Conservation (phyloP, 1,140 invertebrate species). For the Acromyrmex echinatior region DNA sequence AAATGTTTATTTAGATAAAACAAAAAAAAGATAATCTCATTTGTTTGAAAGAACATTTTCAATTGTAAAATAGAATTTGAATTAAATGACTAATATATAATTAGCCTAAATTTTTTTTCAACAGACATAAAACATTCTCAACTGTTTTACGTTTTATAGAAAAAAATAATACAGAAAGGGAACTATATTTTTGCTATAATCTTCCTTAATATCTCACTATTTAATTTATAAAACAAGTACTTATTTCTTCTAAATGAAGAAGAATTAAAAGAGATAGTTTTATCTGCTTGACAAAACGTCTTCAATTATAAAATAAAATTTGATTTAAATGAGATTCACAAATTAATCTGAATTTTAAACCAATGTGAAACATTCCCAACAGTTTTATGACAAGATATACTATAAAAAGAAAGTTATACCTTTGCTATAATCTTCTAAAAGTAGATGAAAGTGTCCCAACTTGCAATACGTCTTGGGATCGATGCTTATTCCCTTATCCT, state of each 20-base stretch:
- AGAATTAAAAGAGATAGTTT: no score
- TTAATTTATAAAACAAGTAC: no score
- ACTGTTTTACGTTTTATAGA: background rate
- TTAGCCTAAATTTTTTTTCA: background rate
- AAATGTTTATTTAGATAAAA: background rate
- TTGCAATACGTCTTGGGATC: conserved; percentile 97
- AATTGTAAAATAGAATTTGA: background rate
- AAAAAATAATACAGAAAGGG: background rate
- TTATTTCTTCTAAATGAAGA: no score
- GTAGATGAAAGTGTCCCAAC: conserved; percentile 96
- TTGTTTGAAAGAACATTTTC: background rate
- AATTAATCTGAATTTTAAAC: no score
- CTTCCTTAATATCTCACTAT: conserved; percentile 86
- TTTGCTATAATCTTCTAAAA: conserved; percentile 96
- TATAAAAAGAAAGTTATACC: conserved; percentile 86
- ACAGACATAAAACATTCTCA: background rate
- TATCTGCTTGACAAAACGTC: no score
- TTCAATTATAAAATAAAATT: no score
- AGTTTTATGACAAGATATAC: no score
- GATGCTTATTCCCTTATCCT: conserved; percentile 91
- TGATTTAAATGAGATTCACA: no score
- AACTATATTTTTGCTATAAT: conserved; percentile 94
- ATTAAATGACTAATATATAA: background rate
- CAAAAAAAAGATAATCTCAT: background rate
- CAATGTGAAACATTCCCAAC: no score